A percentile compares a stretch with the other conserved stretches of the same genome.
These are phyloP conservation scores for Latrodectus elegans DNA, from an alignment of 2,888 invertebrate genomes.

Conservation along the genomic window DNA sequence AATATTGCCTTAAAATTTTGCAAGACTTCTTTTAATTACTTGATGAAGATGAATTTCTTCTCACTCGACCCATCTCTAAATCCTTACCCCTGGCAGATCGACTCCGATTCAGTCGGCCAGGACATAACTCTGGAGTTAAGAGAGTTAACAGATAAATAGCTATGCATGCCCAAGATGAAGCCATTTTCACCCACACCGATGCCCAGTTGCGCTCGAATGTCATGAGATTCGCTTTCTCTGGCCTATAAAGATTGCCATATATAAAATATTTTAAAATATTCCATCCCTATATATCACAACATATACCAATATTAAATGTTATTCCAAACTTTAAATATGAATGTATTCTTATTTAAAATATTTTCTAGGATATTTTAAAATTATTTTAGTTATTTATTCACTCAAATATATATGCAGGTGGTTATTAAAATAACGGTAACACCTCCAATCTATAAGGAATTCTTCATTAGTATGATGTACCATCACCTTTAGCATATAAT, in stretches of 20 bases:
- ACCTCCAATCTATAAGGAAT: no score
- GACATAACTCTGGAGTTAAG: slow-evolving; percentile 73
- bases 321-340: no score
- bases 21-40: background rate
- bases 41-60: slow-evolving; percentile 19
- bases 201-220: slow-evolving; percentile 76
- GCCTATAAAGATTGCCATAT: slow-evolving; percentile 72
- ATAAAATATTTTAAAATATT: slow-evolving; percentile 1
- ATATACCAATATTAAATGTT: no score
- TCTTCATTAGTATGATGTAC: no score
- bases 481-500: no score
- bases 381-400: no score
- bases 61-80: slow-evolving; percentile 39
- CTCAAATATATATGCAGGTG: no score
- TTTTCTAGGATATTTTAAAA: no score
- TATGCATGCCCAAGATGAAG: slow-evolving; percentile 76
- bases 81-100: slow-evolving; percentile 39
- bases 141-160: slow-evolving; percentile 75
- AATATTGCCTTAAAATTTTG: no score
- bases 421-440: no score
- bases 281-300: background rate
- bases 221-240: slow-evolving; percentile 74
- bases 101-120: slow-evolving; percentile 71
- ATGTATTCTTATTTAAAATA: no score
- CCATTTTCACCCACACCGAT: slow-evolving; percentile 77